Evolutionary conservation across 2,113 vertebrate species (phyloP).

Genomic region (Spea bombifrons): DNA sequence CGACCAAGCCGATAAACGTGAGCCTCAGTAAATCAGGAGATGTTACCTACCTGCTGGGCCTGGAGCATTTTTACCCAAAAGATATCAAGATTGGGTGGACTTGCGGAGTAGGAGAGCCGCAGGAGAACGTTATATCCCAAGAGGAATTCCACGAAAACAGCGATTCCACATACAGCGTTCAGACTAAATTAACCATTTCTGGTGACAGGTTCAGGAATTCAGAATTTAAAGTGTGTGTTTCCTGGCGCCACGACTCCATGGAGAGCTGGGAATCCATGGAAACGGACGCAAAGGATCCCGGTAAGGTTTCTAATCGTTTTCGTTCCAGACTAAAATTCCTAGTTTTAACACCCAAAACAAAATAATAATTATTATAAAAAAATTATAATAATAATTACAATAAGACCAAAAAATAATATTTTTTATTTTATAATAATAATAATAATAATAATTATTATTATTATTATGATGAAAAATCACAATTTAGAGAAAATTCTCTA

Average conservation of each 20-base stretch:
- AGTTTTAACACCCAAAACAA: no score
- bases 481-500: no score
- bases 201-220: conserved; percentile 11
- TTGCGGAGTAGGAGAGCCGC: not conserved
- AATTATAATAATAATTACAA: no score
- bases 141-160: not conserved
- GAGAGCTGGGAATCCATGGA: conserved; percentile 11
- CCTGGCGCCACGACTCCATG: conserved; percentile 35
- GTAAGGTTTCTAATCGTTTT: not conserved
- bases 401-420: no score
- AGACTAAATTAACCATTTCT: conserved; percentile 4
- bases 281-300: not conserved
- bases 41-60: not conserved
- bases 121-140: not conserved
- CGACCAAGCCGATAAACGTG: not conserved
- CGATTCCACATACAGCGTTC: not conserved
- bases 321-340: no score
- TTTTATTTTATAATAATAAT: no score
- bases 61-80: not conserved
- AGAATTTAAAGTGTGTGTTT: not conserved
- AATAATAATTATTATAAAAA: no score
- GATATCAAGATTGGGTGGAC: not conserved
- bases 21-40: not conserved
- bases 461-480: no score
- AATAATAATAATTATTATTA: no score